phyloP scores from a whole-genome alignment of 2,113 vertebrate species.

The Cynopterus brachyotis region DNA sequence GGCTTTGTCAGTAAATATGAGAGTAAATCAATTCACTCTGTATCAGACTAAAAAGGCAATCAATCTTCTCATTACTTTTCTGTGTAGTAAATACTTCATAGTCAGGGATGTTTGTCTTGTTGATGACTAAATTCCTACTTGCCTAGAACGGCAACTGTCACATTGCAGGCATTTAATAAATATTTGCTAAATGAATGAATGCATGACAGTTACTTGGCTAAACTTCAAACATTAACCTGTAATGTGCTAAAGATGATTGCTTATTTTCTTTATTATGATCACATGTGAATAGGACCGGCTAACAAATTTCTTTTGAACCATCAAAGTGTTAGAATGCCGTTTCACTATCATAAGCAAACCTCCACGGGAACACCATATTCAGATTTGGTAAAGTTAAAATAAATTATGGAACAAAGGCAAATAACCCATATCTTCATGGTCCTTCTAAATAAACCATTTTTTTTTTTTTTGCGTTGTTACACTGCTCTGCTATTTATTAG shows the following conservation, averaged over 20 bases:
- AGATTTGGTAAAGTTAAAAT: not conserved
- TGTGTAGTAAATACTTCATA: constrained; percentile 23
- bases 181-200: constrained; percentile 18
- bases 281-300: not conserved
- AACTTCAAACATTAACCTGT: not conserved
- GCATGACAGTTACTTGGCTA: constrained; percentile 39
- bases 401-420: not conserved
- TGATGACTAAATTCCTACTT: constrained; percentile 42
- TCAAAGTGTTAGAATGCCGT: not conserved
- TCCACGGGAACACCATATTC: not conserved
- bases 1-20: constrained; percentile 13
- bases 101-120: constrained; percentile 21
- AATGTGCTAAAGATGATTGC: not conserved
- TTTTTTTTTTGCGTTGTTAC: not conserved
- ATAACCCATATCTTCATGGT: not conserved
- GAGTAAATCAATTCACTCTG: constrained; percentile 50
- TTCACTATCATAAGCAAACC: not conserved
- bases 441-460: not conserved
- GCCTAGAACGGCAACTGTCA: constrained; percentile 15
- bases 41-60: constrained; percentile 12
- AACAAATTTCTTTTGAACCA: not conserved
- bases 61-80: constrained; percentile 27
- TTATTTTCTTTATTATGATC: constrained; percentile 44
- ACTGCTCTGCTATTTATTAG: not conserved
- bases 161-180: constrained; percentile 29